phyloP scores from a whole-genome alignment of 2,888 invertebrate species.

The Lysandra bellargus region DNA sequence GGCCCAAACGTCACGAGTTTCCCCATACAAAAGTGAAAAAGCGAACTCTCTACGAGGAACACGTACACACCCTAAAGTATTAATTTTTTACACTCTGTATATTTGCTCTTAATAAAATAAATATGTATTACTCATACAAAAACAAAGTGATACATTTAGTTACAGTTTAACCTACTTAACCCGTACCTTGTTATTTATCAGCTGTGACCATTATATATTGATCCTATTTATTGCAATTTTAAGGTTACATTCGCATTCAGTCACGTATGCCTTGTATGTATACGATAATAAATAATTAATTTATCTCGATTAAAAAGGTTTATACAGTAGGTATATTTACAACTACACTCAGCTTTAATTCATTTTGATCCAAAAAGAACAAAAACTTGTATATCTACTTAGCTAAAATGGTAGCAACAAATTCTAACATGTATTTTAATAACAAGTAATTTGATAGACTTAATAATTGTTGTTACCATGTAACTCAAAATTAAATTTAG shows the following conservation, averaged over 20 bases:
- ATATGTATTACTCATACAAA: slow-evolving; percentile 17
- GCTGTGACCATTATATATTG: slow-evolving; percentile 36
- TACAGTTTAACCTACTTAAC: slow-evolving; percentile 45
- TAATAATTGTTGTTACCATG: too few species aligned
- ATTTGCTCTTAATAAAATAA: not conserved
- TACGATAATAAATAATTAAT: slow-evolving; percentile 24
- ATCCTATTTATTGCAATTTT: slow-evolving; percentile 37
- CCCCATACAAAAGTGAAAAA: too few species aligned
- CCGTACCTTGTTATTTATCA: slow-evolving; percentile 34
- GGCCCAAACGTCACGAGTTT: too few species aligned
- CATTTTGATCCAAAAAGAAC: too few species aligned
- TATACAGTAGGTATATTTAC: not conserved
- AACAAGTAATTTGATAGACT: too few species aligned
- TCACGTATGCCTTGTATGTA: slow-evolving; percentile 20
- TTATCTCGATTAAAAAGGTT: slow-evolving; percentile 12
- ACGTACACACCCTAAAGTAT: too few species aligned
- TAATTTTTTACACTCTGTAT: not conserved
- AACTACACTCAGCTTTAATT: too few species aligned
- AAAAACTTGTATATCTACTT: too few species aligned
- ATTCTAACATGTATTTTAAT: too few species aligned
- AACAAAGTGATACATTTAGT: slow-evolving; percentile 28
- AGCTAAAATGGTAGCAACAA: too few species aligned
- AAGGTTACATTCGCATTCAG: slow-evolving; percentile 35
- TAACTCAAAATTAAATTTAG: too few species aligned
- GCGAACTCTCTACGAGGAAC: too few species aligned